Evolutionary conservation across 2,888 invertebrate species (phyloP), one percentile per base, ranked within the genome.

Genomic region (Dexiosoma caninum): DNA sequence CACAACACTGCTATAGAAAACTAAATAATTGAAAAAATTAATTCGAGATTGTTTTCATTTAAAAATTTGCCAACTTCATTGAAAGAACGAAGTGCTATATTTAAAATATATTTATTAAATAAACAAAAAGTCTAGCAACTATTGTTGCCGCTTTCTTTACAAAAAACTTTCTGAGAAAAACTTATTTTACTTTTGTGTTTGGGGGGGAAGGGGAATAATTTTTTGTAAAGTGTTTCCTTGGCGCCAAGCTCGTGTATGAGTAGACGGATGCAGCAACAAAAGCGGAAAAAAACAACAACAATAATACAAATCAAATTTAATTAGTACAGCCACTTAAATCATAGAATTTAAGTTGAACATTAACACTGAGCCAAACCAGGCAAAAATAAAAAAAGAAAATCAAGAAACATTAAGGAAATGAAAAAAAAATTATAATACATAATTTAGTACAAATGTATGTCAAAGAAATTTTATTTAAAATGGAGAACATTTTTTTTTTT

Each of bases 281-380:
- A n/a, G 27, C 27, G 27, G 27, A 27, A 27, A 27, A 6, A 27
- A 27, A 3, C 27, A 3, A 27, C 27, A 27, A 27, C 6, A 6
- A 27, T 5, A 27, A 27, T 27, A 5, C 27, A 55, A 35, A 14
- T 16, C 9, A 35, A 44, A 16, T 23, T 10, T 14, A 37, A 42
- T 9, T 32, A 32, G 14, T 14, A 23, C 0, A 35, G 32, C 0
- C n/a, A n/a, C 21, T 49, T 4, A 10, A n/a, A 9, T 27, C 27
- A 5, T 27, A 49, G 35, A n/a, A 49, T 21, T 49, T 64, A 32
- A 46, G 44, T 62, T 62, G 55, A 2, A 46, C 32, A n/a, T 62
- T 46, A 62, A 21, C 32, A 62, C 4, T 35, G n/a, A 2, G 5
- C n/a, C 0, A 32, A 10, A 14, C 4, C 1, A 42, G 2, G 7